These are phyloP conservation scores for Drosophila sproati DNA, from an alignment of 1,140 invertebrate species.

Conservation along the genomic window DNA sequence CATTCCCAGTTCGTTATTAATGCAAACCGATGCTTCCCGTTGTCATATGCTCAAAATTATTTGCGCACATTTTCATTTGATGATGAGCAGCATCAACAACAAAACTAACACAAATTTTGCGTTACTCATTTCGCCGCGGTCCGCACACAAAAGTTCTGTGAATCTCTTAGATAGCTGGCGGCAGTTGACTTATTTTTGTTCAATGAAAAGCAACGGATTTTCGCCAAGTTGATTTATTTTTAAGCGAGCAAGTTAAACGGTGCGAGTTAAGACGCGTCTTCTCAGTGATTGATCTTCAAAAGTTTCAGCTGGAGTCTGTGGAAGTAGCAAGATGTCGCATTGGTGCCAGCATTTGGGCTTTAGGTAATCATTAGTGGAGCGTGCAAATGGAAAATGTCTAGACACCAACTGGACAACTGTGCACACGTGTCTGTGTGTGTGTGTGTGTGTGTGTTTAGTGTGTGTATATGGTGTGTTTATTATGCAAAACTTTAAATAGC, in stretches of 20 bases:
- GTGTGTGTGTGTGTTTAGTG: constrained; percentile 6
- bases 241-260: constrained; percentile 27
- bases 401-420: constrained; percentile 31
- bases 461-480: constrained; percentile 20
- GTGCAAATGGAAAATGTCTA: constrained; percentile 46
- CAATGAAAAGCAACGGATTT: constrained; percentile 63
- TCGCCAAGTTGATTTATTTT: constrained; percentile 57
- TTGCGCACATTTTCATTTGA: constrained; percentile 54
- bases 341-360: constrained; percentile 71
- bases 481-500: constrained; percentile 49
- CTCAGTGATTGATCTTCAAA: constrained; percentile 15
- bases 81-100: constrained; percentile 47
- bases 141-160: constrained; percentile 5
- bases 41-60: constrained; percentile 31
- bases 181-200: constrained; percentile 58
- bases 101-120: constrained; percentile 46
- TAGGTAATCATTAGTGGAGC: constrained; percentile 54
- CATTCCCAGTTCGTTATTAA: constrained; percentile 45
- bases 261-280: constrained; percentile 47
- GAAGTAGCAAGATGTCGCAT: constrained; percentile 53
- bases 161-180: constrained; percentile 2
- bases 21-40: not conserved
- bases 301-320: not conserved
- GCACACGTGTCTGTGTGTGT: constrained; percentile 1
- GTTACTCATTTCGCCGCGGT: constrained; percentile 31